Percentiles rank a stretch among this genome's conserved stretches.
Evolutionary conservation across 2,888 invertebrate genomes (phyloP).

Genomic region (Orchesellides sinensis): DNA sequence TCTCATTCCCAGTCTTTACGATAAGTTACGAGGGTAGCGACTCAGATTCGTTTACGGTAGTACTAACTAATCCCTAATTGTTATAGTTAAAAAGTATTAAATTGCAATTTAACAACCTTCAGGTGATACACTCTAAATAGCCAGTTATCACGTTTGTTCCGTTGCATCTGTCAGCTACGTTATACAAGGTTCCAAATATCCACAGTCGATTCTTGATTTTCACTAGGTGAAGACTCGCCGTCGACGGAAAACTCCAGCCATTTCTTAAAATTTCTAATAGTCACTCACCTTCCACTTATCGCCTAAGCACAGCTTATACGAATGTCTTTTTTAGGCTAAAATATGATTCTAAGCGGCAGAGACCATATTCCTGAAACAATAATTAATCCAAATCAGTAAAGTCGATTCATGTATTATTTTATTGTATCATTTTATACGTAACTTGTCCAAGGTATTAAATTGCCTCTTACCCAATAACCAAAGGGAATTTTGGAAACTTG

Average conservation of each 20-base stretch:
- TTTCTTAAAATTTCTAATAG: conserved; percentile 5
- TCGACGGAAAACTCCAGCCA: conserved; percentile 8
- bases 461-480: conserved; percentile 90
- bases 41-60: conserved; percentile 17
- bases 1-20: conserved; percentile 63
- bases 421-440: neutral
- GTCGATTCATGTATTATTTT: neutral
- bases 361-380: conserved; percentile 82
- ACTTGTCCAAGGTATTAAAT: neutral
- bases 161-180: conserved; percentile 44
- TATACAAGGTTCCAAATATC: conserved; percentile 58
- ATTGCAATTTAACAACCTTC: conserved; percentile 15
- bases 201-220: conserved; percentile 52
- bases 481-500: conserved; percentile 93
- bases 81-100: neutral
- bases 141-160: conserved; percentile 53
- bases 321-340: conserved; percentile 77
- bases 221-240: conserved; percentile 2
- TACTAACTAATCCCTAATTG: neutral
- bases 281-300: neutral
- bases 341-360: conserved; percentile 82
- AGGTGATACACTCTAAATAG: conserved; percentile 31
- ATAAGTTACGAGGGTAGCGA: conserved; percentile 58
- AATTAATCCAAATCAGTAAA: no score
- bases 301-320: conserved; percentile 36